These are phyloP conservation scores for Ptychochromis oligacanthus DNA, from an alignment of 2,113 vertebrate species.

Conservation along the genomic window DNA sequence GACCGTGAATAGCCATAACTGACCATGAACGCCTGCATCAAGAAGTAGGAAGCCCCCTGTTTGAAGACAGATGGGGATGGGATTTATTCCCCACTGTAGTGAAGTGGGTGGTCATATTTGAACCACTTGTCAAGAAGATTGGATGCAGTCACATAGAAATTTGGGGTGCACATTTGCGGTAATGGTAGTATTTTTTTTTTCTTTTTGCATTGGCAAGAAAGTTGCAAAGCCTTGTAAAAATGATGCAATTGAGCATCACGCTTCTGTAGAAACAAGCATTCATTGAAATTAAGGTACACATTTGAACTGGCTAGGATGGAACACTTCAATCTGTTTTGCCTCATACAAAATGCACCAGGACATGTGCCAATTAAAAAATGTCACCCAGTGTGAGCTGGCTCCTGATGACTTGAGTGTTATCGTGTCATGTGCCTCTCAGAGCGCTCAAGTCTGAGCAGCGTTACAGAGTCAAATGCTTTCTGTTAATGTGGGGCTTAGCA, in stretches of 20 bases:
- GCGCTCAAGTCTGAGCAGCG: neutral
- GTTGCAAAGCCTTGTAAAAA: conserved; percentile 47
- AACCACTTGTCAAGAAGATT: conserved; percentile 57
- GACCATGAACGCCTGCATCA: conserved; percentile 41
- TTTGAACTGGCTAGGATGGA: conserved; percentile 4
- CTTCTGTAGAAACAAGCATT: conserved; percentile 24
- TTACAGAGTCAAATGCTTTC: neutral
- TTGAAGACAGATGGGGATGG: conserved; percentile 25
- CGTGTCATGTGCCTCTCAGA: neutral
- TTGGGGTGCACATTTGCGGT: conserved; percentile 29
- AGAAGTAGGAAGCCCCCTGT: conserved; percentile 25
- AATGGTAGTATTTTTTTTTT: conserved; percentile 19
- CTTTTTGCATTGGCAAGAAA: conserved; percentile 40
- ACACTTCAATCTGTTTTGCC: conserved; percentile 40
- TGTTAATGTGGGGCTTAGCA: conserved; percentile 3
- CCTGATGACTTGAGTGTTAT: conserved; percentile 10
- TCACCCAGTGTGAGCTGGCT: conserved; percentile 11
- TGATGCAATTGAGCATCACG: conserved; percentile 54
- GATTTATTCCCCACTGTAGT: conserved; percentile 45
- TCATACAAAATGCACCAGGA: conserved; percentile 19
- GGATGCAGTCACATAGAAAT: conserved; percentile 54
- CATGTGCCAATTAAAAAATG: conserved; percentile 1
- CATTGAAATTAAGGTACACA: conserved; percentile 32
- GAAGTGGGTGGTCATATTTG: conserved; percentile 52
- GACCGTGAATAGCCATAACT: conserved; percentile 52